Conservation (phyloP, 2,797 vertebrate genomes). For the Triplophysa bombifrons region DNA sequence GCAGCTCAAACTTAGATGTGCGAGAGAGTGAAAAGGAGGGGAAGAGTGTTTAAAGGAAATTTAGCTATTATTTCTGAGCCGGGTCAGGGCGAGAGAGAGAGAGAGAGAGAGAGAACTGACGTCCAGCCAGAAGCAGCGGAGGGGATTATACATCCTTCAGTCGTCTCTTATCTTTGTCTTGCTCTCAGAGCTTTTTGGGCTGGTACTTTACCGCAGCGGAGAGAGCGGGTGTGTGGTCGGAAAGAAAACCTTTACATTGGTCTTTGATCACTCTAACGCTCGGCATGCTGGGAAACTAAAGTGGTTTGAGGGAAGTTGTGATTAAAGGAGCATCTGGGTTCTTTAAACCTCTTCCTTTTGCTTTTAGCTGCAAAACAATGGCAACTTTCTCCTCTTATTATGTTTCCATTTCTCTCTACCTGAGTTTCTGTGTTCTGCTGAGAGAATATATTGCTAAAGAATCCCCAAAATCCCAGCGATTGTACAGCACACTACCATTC, state of each 20-base stretch:
- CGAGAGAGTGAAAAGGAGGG: conserved; percentile 23
- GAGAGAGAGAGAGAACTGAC: conserved; percentile 60
- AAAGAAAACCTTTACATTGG: conserved; percentile 8
- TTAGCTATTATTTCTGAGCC: conserved; percentile 53
- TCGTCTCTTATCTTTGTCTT: conserved; percentile 56
- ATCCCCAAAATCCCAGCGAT: neutral
- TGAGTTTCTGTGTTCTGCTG: neutral
- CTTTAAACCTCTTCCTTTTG: neutral
- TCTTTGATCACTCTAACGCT: conserved; percentile 26
- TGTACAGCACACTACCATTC: neutral
- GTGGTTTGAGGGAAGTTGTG: conserved; percentile 31
- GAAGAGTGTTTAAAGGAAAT: conserved; percentile 59
- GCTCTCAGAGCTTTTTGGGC: conserved; percentile 36
- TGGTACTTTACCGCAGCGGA: conserved; percentile 6
- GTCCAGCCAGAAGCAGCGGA: conserved; percentile 71
- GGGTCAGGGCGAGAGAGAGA: conserved; percentile 45
- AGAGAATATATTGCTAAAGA: neutral
- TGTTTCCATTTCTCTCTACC: neutral
- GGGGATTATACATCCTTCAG: conserved; percentile 76
- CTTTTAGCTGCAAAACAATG: conserved; percentile 23
- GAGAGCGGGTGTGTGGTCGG: conserved; percentile 18
- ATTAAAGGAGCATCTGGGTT: conserved; percentile 38
- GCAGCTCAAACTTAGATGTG: conserved; percentile 5
- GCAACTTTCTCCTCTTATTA: conserved; percentile 14
- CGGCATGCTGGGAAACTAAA: conserved; percentile 32